These are phyloP conservation scores for Macroglossus sobrinus DNA, from an alignment of 2,113 vertebrate genomes.

Conservation along the genomic window DNA sequence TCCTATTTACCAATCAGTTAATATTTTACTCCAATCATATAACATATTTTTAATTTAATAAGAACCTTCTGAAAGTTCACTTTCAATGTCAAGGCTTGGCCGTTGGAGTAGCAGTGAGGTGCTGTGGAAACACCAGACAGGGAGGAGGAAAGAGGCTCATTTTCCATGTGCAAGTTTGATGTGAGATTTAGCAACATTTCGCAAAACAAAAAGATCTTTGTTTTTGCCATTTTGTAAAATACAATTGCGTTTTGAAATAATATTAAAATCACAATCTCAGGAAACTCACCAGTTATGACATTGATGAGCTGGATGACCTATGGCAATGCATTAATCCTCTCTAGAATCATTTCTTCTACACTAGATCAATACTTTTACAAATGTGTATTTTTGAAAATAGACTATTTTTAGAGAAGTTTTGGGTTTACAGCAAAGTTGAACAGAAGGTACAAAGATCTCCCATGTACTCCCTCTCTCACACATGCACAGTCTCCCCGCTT, in stretches of 20 bases:
- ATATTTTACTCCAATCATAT: not conserved
- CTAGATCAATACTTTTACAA: not conserved
- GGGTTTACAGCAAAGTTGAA: not conserved
- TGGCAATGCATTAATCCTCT: not conserved
- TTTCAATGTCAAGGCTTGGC: not conserved
- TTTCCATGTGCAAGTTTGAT: not conserved
- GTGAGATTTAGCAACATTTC: not conserved
- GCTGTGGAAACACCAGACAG: not conserved
- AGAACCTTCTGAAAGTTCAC: not conserved
- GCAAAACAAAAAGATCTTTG: not conserved
- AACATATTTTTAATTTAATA: not conserved
- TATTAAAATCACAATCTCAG: not conserved
- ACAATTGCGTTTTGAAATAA: not conserved
- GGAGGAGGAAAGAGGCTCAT: no score
- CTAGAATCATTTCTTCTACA: not conserved
- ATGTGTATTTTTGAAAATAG: not conserved
- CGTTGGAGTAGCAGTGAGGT: not conserved
- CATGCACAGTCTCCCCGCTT: accelerated
- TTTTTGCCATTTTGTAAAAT: not conserved
- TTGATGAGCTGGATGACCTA: not conserved
- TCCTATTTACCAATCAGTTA: not conserved
- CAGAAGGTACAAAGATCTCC: not conserved
- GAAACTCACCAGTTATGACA: not conserved
- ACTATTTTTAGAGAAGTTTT: not conserved
- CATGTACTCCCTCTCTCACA: not conserved